Percentiles rank a stretch among this genome's conserved stretches.
Evolutionary conservation across 2,113 vertebrate species (phyloP).

Genomic region (Amblyopsis rosae): DNA sequence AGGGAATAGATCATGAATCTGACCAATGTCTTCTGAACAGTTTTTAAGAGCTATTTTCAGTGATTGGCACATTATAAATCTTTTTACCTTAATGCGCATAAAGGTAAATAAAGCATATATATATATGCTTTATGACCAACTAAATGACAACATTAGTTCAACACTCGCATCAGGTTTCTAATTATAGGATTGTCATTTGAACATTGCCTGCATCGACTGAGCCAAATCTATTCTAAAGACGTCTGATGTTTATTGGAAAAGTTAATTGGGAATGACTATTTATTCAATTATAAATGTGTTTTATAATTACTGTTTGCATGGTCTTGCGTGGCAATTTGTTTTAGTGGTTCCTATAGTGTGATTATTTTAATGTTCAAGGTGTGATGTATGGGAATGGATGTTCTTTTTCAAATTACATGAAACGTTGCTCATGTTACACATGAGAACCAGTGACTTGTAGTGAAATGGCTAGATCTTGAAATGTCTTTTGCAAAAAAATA

Average conservation of each 20-base stretch:
- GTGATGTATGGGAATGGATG: conserved; percentile 11
- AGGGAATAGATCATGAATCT: conserved; percentile 22
- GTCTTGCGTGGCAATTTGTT: conserved; percentile 76
- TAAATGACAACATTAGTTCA: conserved; percentile 29
- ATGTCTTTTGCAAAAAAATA: conserved; percentile 58
- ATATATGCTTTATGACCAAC: conserved; percentile 3
- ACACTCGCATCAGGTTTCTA: conserved; percentile 41
- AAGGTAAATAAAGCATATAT: background rate
- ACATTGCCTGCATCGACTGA: conserved; percentile 80
- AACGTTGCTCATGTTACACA: conserved; percentile 11
- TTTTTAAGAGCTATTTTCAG: conserved; percentile 28
- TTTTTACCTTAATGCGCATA: conserved; percentile 30
- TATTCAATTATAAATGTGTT: conserved; percentile 66
- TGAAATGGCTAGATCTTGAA: conserved; percentile 45
- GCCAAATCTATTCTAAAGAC: conserved; percentile 66
- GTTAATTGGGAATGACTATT: conserved; percentile 64
- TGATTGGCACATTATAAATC: conserved; percentile 37
- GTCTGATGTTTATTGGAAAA: conserved; percentile 57
- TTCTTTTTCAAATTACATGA: conserved; percentile 8
- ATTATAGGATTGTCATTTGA: conserved; percentile 56
- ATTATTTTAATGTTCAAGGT: conserved; percentile 62
- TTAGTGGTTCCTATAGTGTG: conserved; percentile 72
- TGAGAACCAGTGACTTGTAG: conserved; percentile 24
- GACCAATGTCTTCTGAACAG: conserved; percentile 15
- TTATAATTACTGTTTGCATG: conserved; percentile 80